Percentiles rank a stretch among this genome's conserved stretches.
Conservation (phyloP, 2,113 vertebrate species). For the Phylloscopus trochilus region DNA sequence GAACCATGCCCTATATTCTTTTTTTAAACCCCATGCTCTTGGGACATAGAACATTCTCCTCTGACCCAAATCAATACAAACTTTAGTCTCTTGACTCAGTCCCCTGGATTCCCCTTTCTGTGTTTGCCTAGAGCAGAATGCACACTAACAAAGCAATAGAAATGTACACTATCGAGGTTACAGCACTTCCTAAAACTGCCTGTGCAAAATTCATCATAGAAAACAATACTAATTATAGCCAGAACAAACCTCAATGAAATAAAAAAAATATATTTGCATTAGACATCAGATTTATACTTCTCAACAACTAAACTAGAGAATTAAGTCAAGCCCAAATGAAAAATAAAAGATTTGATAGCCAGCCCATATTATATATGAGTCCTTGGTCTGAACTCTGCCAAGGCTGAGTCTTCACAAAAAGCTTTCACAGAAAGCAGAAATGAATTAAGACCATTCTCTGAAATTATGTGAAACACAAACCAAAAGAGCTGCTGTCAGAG, state of each 20-base stretch:
- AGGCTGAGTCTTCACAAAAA: background rate
- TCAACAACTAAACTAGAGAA: background rate
- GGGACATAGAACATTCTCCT: background rate
- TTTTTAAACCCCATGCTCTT: background rate
- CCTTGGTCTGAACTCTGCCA: background rate
- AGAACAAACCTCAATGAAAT: background rate
- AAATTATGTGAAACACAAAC: background rate
- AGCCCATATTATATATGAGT: background rate
- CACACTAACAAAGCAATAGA: background rate
- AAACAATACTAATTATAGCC: conserved; percentile 3
- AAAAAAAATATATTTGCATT: background rate
- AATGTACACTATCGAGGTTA: background rate
- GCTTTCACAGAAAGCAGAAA: background rate
- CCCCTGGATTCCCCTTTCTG: background rate
- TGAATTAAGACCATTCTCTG: background rate
- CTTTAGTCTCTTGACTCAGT: background rate
- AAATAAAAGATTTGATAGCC: background rate
- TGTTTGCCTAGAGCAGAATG: background rate
- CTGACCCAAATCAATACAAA: background rate
- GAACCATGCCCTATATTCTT: background rate
- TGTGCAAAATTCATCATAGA: background rate
- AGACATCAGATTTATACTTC: background rate
- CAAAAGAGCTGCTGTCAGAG: background rate
- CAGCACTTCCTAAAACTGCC: background rate
- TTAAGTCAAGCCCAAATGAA: background rate